Conservation (phyloP, 2,113 vertebrate genomes). For the Dunckerocampus dactyliophorus region DNA sequence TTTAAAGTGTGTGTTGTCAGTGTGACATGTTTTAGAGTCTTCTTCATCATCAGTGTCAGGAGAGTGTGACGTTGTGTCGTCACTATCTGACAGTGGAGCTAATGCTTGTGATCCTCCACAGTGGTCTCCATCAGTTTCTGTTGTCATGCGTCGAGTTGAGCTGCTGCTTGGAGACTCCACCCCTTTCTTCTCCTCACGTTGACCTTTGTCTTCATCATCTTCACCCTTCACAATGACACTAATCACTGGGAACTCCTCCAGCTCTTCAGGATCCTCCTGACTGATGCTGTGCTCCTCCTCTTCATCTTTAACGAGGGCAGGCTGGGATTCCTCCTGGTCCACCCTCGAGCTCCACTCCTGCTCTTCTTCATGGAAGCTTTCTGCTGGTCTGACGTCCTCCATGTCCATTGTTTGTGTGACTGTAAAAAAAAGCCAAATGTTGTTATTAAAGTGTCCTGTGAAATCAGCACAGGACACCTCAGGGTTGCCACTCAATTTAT, state of each 20-base stretch:
- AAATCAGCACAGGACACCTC: not conserved
- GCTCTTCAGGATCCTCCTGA: not conserved
- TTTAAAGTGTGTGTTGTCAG: not conserved
- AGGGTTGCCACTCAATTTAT: not conserved
- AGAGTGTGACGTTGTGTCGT: not conserved
- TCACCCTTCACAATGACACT: conserved; percentile 1
- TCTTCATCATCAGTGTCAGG: conserved; percentile 2
- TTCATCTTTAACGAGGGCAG: not conserved
- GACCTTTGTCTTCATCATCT: not conserved
- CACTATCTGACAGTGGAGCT: not conserved
- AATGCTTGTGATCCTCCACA: not conserved
- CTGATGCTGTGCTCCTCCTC: conserved; percentile 1
- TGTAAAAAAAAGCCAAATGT: not conserved
- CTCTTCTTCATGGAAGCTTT: not conserved
- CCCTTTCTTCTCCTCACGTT: not conserved
- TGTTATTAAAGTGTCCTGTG: no score
- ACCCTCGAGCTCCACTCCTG: no score
- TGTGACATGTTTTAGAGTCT: not conserved
- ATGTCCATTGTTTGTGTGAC: not conserved
- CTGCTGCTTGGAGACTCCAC: no score
- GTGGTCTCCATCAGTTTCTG: no score
- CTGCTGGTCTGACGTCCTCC: not conserved
- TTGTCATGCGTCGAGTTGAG: no score
- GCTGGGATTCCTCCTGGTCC: not conserved
- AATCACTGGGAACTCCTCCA: not conserved